Percentiles rank a stretch among this genome's conserved stretches.
These are phyloP conservation scores for Micromys minutus DNA, from an alignment of 2,113 vertebrate genomes.

Conservation along the genomic window DNA sequence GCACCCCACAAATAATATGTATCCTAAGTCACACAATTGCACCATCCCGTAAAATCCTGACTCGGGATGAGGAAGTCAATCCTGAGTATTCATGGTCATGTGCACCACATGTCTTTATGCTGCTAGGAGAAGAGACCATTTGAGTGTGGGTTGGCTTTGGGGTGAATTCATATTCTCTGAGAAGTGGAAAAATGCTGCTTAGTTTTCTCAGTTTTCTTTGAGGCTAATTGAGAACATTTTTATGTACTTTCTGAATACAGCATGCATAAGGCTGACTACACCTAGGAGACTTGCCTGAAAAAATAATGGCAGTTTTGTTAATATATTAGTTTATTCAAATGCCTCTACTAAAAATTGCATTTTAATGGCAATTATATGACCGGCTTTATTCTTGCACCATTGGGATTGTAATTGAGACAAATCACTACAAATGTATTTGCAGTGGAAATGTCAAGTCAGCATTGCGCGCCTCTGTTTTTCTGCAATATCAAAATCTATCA, in stretches of 20 bases:
- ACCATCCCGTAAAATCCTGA: background rate
- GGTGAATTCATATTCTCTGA: background rate
- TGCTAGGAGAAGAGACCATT: background rate
- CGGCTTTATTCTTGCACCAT: conserved; percentile 43
- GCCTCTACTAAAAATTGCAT: conserved; percentile 10
- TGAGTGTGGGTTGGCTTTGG: background rate
- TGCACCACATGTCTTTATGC: background rate
- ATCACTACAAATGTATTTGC: conserved; percentile 21
- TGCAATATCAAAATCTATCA: conserved; percentile 44
- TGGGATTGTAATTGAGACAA: conserved; percentile 59
- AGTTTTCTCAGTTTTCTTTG: background rate
- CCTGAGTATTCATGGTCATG: background rate
- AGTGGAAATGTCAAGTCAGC: conserved; percentile 69
- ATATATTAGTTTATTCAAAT: conserved; percentile 1
- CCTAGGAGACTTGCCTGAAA: background rate
- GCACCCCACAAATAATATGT: background rate
- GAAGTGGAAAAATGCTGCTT: background rate
- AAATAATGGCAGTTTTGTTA: background rate
- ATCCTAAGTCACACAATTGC: background rate
- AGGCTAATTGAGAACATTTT: background rate
- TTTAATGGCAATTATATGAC: conserved; percentile 49
- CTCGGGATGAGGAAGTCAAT: background rate
- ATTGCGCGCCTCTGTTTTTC: conserved; percentile 6
- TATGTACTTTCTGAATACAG: background rate
- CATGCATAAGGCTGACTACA: background rate